Base-by-base conservation (phyloP, 2,888 invertebrate genomes). In the Monochamus alternatus region DNA sequence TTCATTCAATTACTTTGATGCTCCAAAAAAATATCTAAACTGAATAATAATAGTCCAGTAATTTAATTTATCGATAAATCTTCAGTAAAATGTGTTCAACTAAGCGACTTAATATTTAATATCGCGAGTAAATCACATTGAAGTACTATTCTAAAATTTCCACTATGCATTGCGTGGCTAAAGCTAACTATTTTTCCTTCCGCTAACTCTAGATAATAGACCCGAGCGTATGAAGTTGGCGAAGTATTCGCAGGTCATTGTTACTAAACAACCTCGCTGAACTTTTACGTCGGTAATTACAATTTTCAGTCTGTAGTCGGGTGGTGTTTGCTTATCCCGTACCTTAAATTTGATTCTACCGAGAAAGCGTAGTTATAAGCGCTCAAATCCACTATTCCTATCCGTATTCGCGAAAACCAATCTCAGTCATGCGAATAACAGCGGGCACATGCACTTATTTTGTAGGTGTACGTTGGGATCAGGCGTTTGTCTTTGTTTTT, bases 161-260 rank as follows among this genome's bases (percentile, higher is more conserved):
- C 7, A 38, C 38, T 38, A 62, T 63, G 63, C 63, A 4, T 44
- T 44, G 63, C 63, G 62, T 63, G 63, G 63, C 44, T 63, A 44
- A 9, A 44, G 63, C 38, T 14, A 63, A 63, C 63, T 44, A 63
- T 44, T 44, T 60, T 60, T 63, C 32, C 32, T 60, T 63, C 32
- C 32, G 44, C 63, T 44, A 44, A 7, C 38, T 43, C 63, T 38
- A 12, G 62, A 62, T 62, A 62, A 62, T 62, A 59, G 31, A 59
- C 59, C 9, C 22, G 22, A 44, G 14, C 12, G 65, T 65, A 52
- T 32, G 32, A 38, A 32, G 51, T 66, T 55, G 52, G 38, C 66
- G 12, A 68, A 52, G 44, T 68, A 68, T 59, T 68, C 58, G 22
- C 68, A 59, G 68, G 68, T 68, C 68, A 68, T 68, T 68, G 58